A percentile compares a stretch with the other conserved stretches of the same genome.
phyloP scores from a whole-genome alignment of 2,797 vertebrate genomes.

The Diglossa cyanea region DNA sequence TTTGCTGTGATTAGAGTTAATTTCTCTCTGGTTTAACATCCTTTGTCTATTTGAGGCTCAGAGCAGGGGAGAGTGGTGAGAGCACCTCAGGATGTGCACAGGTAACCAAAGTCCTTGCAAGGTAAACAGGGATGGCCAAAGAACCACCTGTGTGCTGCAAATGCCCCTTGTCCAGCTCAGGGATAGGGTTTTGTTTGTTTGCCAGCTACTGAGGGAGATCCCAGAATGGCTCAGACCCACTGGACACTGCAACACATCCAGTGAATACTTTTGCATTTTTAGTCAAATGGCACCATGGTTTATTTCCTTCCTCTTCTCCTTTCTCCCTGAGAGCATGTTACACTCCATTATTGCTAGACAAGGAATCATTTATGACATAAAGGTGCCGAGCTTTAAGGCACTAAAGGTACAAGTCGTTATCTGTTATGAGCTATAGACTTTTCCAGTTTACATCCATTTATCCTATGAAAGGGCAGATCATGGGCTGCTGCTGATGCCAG shows the following conservation, averaged over 20 bases:
- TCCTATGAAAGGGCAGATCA: background rate
- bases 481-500: background rate
- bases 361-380: constrained; percentile 17
- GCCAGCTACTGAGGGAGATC: background rate
- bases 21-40: background rate
- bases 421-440: constrained; percentile 6
- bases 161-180: background rate
- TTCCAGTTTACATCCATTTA: constrained; percentile 21
- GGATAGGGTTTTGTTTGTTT: background rate
- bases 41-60: background rate
- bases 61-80: background rate
- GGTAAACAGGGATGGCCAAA: background rate
- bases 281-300: background rate
- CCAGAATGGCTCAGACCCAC: background rate
- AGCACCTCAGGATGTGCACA: background rate
- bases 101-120: background rate
- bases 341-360: constrained; percentile 9
- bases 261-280: constrained; percentile 49
- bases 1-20: rapidly evolving
- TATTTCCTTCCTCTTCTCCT: background rate
- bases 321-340: background rate
- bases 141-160: rapidly evolving
- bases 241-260: background rate
- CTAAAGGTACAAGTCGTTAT: constrained; percentile 12
- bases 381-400: constrained; percentile 57